Conservation (phyloP, 2,797 vertebrate species). For the Heliangelus exortis region DNA sequence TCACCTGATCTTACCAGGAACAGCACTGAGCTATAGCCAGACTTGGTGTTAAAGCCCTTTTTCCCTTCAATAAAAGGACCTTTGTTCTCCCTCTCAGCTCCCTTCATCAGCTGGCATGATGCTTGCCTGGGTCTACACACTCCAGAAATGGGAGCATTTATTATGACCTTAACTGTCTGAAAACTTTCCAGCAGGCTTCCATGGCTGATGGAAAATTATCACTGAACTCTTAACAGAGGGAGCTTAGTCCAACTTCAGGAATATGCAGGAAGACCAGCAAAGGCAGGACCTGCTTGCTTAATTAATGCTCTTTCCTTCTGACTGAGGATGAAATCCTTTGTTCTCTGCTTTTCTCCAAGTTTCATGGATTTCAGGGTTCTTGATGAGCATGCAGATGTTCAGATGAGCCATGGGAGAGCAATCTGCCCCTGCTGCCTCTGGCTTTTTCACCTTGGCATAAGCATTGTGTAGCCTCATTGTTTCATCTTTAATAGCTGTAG, state of each 20-base stretch:
- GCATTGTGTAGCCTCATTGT: not conserved
- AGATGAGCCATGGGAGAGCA: not conserved
- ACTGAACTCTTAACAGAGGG: not conserved
- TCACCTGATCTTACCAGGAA: not conserved
- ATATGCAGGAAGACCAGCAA: not conserved
- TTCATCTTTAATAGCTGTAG: not conserved
- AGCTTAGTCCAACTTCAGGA: not conserved
- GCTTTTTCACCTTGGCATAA: not conserved
- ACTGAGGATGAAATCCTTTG: not conserved
- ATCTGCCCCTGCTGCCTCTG: not conserved
- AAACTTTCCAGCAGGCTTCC: not conserved
- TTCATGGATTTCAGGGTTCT: not conserved
- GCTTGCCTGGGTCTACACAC: not conserved
- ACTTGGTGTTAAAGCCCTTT: not conserved
- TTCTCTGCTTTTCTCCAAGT: not conserved
- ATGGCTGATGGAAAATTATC: fast-evolving
- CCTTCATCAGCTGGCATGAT: not conserved
- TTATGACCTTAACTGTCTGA: fast-evolving
- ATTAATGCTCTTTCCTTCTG: not conserved
- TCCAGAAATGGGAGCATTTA: not conserved
- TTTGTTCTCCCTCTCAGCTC: not conserved
- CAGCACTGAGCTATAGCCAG: not conserved
- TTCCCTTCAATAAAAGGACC: not conserved
- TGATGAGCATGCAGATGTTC: not conserved
- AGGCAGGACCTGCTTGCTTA: not conserved